Base-by-base conservation (phyloP, 2,888 invertebrate species). In the Meganola albula region DNA sequence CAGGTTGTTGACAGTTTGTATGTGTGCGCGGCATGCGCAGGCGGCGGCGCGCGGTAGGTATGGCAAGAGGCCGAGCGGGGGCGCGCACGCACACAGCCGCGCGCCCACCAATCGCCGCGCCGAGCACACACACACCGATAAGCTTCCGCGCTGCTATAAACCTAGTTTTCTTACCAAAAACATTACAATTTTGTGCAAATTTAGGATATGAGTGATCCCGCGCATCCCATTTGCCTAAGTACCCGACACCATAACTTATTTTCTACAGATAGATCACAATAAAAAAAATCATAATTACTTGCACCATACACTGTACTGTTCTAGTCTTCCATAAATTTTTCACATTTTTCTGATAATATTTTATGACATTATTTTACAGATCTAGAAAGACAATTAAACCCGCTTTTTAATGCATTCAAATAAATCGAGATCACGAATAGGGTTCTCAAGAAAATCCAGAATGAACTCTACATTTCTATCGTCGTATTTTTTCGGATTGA, bases 41-140 rank as follows among this genome's bases (percentile, higher is more conserved):
- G 50, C 51, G 53, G 46, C 53, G 43, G 55, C 46, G 56, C 59
- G 66, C 68, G 70, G 70, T 65, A 66, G 67, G 70, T 63, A 59
- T 57, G 59, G 61, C 56, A 68, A 66, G 74, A 70, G 72, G 74
- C 73, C 70, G 74, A 66, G 71, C 70, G 71, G 74, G 73, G 67
- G 73, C 71, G 72, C 67, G 48, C 68, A 58, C 72, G 46, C 74
- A 65, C 71, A 66, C 68, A 55, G 38, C 40, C 60, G 57, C 64
- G 58, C 63, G 53, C 52, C 66, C 63, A 63, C 77, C 76, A 76
- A 77, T 77, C 66, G 67, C 65, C 66, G 74, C 69, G 65, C 69
- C 63, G 58, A 65, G 49, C 45, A 36, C 70, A 66, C 74, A 55
- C 72, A 68, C 68, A 71, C 70, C 44, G 47, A 45, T 58, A 40